A percentile compares a stretch with the other conserved stretches of the same genome.
Conservation (phyloP, 1,140 invertebrate species). For the Sweltsa coloradensis region DNA sequence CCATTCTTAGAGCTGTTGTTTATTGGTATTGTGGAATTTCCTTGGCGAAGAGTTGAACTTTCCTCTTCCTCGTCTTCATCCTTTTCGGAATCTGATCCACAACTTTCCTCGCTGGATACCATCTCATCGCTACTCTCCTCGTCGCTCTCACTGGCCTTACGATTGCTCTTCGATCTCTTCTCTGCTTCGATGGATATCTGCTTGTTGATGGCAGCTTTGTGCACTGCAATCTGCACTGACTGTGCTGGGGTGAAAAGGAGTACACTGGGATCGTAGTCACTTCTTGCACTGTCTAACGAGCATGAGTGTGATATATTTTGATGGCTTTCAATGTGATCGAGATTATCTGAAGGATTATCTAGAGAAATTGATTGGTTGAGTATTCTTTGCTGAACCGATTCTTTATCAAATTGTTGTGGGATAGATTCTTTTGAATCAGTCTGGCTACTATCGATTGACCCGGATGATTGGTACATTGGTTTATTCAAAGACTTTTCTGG, state of each 20-base stretch:
- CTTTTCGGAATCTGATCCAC: neutral
- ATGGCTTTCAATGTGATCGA: too few species aligned
- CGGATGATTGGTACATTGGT: too few species aligned
- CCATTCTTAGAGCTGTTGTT: too few species aligned
- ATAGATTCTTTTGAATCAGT: too few species aligned
- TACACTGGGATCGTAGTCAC: slow-evolving; percentile 26
- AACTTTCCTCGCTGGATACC: slow-evolving; percentile 18
- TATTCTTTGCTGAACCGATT: neutral
- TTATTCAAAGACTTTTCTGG: too few species aligned
- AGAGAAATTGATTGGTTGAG: too few species aligned
- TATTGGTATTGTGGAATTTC: too few species aligned
- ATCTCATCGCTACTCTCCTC: slow-evolving; percentile 14
- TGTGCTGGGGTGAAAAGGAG: slow-evolving; percentile 28
- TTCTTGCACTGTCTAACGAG: slow-evolving; percentile 10
- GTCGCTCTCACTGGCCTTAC: neutral
- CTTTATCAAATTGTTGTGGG: too few species aligned
- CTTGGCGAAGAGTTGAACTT: neutral
- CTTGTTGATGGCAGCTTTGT: slow-evolving; percentile 33
- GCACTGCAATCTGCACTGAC: slow-evolving; percentile 31
- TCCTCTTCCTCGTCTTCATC: slow-evolving; percentile 6
- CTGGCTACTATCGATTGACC: too few species aligned
- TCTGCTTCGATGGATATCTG: slow-evolving; percentile 27
- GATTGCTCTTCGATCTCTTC: slow-evolving; percentile 1
- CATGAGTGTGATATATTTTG: slow-evolving; percentile 8
- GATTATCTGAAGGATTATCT: neutral